These are phyloP conservation scores for Aselliscus stoliczkanus DNA, from an alignment of 2,797 vertebrate genomes.

Conservation along the genomic window DNA sequence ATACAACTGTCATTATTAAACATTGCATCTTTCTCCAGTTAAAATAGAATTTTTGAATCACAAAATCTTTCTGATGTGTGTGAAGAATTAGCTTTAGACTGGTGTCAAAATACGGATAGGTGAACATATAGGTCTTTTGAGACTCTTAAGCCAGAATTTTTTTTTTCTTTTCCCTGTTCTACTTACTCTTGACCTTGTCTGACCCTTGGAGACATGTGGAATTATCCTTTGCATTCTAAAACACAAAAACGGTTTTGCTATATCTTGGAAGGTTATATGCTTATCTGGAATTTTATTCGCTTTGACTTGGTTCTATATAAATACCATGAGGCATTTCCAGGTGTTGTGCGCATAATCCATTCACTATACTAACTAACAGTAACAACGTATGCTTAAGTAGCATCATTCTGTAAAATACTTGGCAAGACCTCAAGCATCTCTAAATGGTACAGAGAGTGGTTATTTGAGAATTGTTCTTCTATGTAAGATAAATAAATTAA, in stretches of 20 bases:
- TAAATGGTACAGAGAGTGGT: not conserved
- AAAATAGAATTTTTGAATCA: slow-evolving; percentile 7
- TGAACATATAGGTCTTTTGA: not conserved
- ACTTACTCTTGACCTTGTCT: slow-evolving; percentile 24
- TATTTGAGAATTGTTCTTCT: slow-evolving; percentile 36
- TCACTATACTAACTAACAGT: not conserved
- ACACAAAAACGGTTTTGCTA: slow-evolving; percentile 21
- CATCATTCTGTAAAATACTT: not conserved
- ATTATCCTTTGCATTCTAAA: slow-evolving; percentile 29
- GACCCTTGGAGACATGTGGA: not conserved
- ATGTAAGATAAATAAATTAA: slow-evolving; percentile 31
- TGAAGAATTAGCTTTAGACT: not conserved
- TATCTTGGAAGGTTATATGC: slow-evolving; percentile 7
- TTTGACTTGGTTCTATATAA: not conserved
- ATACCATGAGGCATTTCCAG: not conserved
- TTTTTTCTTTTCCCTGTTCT: slow-evolving; percentile 31
- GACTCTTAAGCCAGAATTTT: not conserved
- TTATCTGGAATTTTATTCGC: slow-evolving; percentile 27
- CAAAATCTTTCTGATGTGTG: not conserved
- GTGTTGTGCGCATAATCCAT: not conserved
- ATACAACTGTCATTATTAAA: not conserved
- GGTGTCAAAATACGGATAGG: not conserved
- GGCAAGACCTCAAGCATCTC: not conserved
- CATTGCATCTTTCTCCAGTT: not conserved
- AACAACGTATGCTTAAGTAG: not conserved